These are phyloP conservation scores for Tyria jacobaeae DNA, from an alignment of 2,888 invertebrate genomes.

Conservation along the genomic window DNA sequence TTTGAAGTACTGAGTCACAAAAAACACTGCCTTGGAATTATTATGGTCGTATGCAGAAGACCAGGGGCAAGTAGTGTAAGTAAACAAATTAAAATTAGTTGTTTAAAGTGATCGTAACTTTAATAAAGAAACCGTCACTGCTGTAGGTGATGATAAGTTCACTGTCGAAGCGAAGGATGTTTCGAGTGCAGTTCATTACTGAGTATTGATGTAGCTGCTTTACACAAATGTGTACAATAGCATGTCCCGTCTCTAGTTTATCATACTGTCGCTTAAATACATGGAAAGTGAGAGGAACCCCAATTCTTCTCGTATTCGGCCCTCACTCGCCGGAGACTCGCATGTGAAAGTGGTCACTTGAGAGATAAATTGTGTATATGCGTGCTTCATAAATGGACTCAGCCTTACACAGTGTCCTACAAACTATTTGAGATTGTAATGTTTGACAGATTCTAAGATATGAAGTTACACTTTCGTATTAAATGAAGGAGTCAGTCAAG, in stretches of 20 bases:
- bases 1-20: background rate
- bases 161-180: too few species aligned
- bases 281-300: constrained; percentile 47
- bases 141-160: too few species aligned
- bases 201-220: background rate
- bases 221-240: too few species aligned
- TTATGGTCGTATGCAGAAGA: too few species aligned
- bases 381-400: too few species aligned
- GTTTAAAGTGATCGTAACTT: too few species aligned
- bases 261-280: constrained; percentile 48
- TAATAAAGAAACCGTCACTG: too few species aligned
- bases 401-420: background rate
- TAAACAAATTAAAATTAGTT: too few species aligned
- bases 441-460: background rate
- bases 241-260: background rate
- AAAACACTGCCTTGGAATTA: too few species aligned
- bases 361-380: background rate
- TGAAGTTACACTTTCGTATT: background rate
- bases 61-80: too few species aligned
- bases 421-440: background rate
- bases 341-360: constrained; percentile 13
- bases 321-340: background rate
- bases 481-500: background rate
- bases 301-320: too few species aligned
- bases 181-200: too few species aligned